Percentiles rank a stretch among this genome's conserved stretches.
Conservation (phyloP, 1,140 invertebrate species). For the Atopsyche davidsoni region DNA sequence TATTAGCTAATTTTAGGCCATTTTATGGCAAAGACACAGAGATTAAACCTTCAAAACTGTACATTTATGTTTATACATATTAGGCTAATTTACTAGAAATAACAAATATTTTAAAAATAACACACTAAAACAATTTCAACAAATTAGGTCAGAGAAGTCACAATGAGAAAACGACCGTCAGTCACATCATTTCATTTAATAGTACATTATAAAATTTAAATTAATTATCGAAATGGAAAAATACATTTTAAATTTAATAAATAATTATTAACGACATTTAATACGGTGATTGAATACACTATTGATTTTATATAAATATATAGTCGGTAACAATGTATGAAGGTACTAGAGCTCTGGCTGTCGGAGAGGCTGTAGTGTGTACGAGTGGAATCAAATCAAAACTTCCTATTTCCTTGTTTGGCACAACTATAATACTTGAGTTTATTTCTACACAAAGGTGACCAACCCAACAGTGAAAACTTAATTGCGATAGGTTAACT, state of each 20-base stretch:
- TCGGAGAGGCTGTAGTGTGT: too few relatives aligned
- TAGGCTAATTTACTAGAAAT: constrained; percentile 21
- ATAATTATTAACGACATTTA: constrained; percentile 10
- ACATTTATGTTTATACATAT: constrained; percentile 21
- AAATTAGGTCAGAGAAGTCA: constrained; percentile 13
- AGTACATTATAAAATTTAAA: not conserved
- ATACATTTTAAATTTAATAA: constrained; percentile 9
- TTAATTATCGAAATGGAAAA: constrained; percentile 12
- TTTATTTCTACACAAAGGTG: too few relatives aligned
- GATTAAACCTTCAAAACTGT: constrained; percentile 30
- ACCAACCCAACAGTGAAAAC: too few relatives aligned
- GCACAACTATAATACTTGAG: too few relatives aligned
- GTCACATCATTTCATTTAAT: constrained; percentile 5
- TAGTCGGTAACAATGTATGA: constrained; percentile 3
- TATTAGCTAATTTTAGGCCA: constrained; percentile 28
- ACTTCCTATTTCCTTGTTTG: too few relatives aligned
- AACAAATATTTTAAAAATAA: constrained; percentile 20
- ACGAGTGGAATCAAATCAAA: too few relatives aligned
- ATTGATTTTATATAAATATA: constrained; percentile 15
- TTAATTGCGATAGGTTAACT: too few relatives aligned
- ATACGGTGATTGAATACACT: constrained; percentile 1
- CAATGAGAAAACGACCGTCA: not conserved
- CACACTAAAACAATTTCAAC: constrained; percentile 13
- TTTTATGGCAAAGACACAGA: constrained; percentile 32
- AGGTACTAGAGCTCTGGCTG: constrained; percentile 9